Evolutionary conservation across 2,797 vertebrate genomes (phyloP).

Genomic region (Hephaestus fuliginosus): DNA sequence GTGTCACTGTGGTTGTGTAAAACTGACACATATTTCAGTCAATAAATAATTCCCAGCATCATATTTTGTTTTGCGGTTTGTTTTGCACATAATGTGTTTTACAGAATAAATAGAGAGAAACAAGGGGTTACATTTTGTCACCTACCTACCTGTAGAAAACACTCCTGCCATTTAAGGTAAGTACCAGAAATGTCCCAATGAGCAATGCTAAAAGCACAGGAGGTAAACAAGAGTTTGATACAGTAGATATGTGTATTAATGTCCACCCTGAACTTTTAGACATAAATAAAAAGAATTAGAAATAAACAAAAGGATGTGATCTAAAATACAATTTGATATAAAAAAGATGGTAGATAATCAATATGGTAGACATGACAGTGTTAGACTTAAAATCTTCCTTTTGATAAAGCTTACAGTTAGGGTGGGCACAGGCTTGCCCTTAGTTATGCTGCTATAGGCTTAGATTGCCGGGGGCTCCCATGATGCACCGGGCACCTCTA

Average conservation of each 20-base stretch:
- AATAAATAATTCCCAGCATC: conserved; percentile 70
- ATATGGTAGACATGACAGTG: background rate
- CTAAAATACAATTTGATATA: background rate
- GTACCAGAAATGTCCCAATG: background rate
- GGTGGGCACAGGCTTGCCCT: no score
- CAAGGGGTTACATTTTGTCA: background rate
- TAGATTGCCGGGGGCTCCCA: no score
- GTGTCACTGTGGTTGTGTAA: conserved; percentile 32
- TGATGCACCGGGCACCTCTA: no score
- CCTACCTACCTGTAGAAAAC: background rate
- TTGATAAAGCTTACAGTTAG: no score
- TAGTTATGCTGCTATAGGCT: no score
- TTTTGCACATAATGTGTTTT: background rate
- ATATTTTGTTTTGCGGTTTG: conserved; percentile 25
- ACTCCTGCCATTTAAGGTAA: background rate
- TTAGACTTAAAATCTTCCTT: no score
- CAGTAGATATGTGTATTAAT: background rate
- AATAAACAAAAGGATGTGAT: background rate
- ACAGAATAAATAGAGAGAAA: background rate
- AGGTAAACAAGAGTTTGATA: background rate
- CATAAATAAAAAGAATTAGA: background rate
- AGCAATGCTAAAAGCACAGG: background rate
- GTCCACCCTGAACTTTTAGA: background rate
- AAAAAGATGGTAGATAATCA: no score
- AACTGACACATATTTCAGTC: conserved; percentile 43